A percentile compares a stretch with the other conserved stretches of the same genome.
Conservation (phyloP, 2,888 invertebrate species). For the Ophion obscuratus region DNA sequence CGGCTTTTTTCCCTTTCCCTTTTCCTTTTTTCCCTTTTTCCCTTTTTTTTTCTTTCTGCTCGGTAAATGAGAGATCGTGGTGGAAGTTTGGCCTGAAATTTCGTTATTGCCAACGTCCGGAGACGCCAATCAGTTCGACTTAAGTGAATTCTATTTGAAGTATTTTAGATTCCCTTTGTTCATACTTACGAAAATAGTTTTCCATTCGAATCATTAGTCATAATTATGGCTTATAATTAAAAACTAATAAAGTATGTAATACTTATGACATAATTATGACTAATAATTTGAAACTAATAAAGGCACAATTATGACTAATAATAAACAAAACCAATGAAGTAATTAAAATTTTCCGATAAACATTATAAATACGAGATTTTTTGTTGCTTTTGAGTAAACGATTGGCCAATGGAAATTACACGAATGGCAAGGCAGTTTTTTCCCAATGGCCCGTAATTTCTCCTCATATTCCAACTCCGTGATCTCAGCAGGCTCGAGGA, state of each 20-base stretch:
- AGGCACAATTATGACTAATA: too few species aligned
- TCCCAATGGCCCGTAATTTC: neutral
- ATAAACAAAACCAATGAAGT: too few species aligned
- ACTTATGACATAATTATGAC: too few species aligned
- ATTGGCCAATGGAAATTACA: constrained; percentile 32
- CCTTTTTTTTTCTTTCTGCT: neutral
- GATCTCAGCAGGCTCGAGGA: constrained; percentile 42
- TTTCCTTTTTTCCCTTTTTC: constrained; percentile 25
- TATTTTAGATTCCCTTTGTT: neutral
- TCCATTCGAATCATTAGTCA: neutral
- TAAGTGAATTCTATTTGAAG: neutral
- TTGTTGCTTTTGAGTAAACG: neutral
- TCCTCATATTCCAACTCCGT: constrained; percentile 34
- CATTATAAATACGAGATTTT: neutral
- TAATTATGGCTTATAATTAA: too few species aligned
- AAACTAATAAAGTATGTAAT: too few species aligned
- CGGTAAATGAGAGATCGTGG: neutral
- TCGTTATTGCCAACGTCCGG: neutral
- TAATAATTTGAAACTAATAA: too few species aligned
- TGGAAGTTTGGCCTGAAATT: constrained; percentile 18
- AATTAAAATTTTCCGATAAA: neutral
- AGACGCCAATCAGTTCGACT: neutral
- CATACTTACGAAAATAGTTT: neutral
- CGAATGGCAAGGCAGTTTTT: constrained; percentile 13
- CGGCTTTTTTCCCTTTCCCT: neutral